Evolutionary conservation across 64 coral and sea anemone genomes (phyloP).

Genomic region (Montipora efflorescens): DNA sequence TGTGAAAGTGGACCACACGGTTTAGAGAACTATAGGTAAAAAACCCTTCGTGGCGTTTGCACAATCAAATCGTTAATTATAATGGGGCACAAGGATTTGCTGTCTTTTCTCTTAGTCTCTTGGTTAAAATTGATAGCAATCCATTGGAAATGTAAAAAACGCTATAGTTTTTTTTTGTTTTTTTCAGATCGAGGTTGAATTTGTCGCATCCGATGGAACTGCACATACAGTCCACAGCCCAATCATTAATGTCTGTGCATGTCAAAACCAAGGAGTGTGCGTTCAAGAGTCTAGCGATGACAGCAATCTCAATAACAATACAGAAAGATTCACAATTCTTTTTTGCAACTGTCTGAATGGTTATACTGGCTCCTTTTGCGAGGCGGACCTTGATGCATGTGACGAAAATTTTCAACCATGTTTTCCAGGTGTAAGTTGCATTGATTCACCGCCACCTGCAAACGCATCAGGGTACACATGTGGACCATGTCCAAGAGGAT

Average conservation of each 20-base stretch:
- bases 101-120: too few species aligned
- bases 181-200: conserved; percentile 26
- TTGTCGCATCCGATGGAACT: not conserved
- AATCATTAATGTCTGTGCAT: conserved; percentile 33
- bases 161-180: too few species aligned
- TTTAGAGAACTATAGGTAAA: too few species aligned
- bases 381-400: conserved; percentile 64
- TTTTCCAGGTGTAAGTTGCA: conserved; percentile 63
- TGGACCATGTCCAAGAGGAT: conserved; percentile 54
- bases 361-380: conserved; percentile 46
- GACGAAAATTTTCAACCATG: conserved; percentile 61
- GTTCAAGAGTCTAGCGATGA: conserved; percentile 8
- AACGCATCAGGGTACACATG: conserved; percentile 53
- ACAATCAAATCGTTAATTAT: too few species aligned
- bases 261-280: conserved; percentile 36
- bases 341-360: conserved; percentile 46
- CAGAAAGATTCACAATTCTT: conserved; percentile 13
- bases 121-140: too few species aligned
- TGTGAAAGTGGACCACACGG: too few species aligned
- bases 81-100: too few species aligned
- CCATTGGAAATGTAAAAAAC: too few species aligned
- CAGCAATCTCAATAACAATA: not conserved
- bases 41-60: too few species aligned
- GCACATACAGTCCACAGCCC: conserved; percentile 26
- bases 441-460: conserved; percentile 51